Evolutionary conservation across 2,797 vertebrate genomes (phyloP), one percentile per base, ranked within the genome.

Genomic region (Alcedo quadribrachys): DNA sequence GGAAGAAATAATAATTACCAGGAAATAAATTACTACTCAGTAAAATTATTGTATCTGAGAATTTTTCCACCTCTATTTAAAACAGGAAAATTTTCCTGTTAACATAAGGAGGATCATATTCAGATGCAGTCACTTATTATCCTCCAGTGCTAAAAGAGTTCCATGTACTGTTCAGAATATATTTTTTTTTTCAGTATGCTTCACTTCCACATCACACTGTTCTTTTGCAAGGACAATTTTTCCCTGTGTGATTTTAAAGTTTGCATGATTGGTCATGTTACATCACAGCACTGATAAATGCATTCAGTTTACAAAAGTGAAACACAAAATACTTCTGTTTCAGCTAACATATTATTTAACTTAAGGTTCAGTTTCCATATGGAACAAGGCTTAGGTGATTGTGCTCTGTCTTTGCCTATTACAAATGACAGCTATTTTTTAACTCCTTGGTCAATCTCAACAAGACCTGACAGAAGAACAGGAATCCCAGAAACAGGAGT

Each of bases 341-440:
- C 71, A 62, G 17, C 12, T 62, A 83, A 43, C 1, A 0, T 61
- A 19, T 37, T 85, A 32, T 79, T 76, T 76, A 50, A 50, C 69
- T 74, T 62, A 33, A 81, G 74, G 25, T 53, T 82, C 42, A 60
- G n/a, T 57, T 84, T 90, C 27, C n/a, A 25, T 60, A 65, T 37
- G 28, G 85, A 75, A 62, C 51, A 61, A 53, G 57, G 53, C 32
- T 77, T 60, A 53, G n/a, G 27, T 77, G 61, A 84, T 43, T 76
- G 25, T 86, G 32, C 11, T 67, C 12, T 63, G 67, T 86, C 81
- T 86, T 81, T 30, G 27, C 46, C 67, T 84, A 18, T 81, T 86
- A 88, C 18, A 12, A 57, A 61, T 86, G 63, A 88, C 81, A 82
- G 78, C 32, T 90, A 32, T 48, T 86, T 93, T 84, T 93, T 18